A percentile compares a stretch with the other conserved stretches of the same genome.
phyloP scores from a whole-genome alignment of 2,113 vertebrate genomes.

The Pteropus alecto region DNA sequence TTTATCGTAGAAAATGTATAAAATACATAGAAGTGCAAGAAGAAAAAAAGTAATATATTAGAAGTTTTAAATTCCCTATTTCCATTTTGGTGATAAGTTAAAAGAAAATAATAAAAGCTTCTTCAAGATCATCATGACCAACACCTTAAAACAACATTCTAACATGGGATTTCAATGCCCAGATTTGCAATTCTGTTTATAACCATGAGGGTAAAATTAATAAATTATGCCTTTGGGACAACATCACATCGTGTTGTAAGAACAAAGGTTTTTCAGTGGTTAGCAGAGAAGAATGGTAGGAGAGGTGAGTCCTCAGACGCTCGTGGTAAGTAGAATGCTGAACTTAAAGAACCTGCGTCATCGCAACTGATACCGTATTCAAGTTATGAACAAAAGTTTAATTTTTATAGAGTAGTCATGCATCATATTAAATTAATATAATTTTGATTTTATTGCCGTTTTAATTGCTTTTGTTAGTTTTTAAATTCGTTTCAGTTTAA shows the following conservation, averaged over 20 bases:
- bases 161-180: not conserved
- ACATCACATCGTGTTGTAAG: not conserved
- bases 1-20: not conserved
- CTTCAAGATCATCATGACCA: not conserved
- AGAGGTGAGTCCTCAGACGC: not conserved
- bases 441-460: not conserved
- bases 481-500: not conserved
- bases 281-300: not conserved
- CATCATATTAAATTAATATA: not conserved
- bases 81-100: not conserved
- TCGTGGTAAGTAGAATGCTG: not conserved
- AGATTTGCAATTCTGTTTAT: not conserved
- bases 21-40: not conserved
- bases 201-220: not conserved
- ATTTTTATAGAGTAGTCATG: not conserved
- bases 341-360: not conserved
- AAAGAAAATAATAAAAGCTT: not conserved
- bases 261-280: not conserved
- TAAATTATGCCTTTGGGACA: not conserved
- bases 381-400: not conserved
- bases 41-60: not conserved
- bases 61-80: not conserved
- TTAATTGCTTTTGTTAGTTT: not conserved
- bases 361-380: not conserved
- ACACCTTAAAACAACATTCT: not conserved